Conservation (phyloP, 2,888 invertebrate species). For the Drosophila ezoana region DNA sequence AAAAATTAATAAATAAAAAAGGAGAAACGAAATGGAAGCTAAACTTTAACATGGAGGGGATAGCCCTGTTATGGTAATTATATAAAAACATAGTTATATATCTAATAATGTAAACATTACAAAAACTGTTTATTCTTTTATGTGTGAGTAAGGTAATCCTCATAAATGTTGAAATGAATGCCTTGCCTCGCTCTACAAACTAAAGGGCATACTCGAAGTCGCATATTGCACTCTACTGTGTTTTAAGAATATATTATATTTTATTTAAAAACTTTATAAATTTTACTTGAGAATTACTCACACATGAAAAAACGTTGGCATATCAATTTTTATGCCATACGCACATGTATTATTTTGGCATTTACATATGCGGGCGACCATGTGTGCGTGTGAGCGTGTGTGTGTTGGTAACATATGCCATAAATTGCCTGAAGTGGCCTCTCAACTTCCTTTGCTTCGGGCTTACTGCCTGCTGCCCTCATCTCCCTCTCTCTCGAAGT, state of each 20-base stretch:
- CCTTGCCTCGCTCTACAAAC: too few species aligned
- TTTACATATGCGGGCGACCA: conserved; percentile 63
- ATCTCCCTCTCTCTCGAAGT: conserved; percentile 27
- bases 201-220: conserved; percentile 4
- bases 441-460: conserved; percentile 47
- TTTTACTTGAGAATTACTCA: conserved; percentile 79
- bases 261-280: conserved; percentile 77
- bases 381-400: conserved; percentile 15
- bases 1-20: too few species aligned
- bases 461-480: conserved; percentile 30
- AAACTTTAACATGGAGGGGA: too few species aligned
- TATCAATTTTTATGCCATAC: conserved; percentile 79
- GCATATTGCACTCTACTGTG: neutral
- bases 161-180: too few species aligned
- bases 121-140: too few species aligned
- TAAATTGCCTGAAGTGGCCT: conserved; percentile 77
- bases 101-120: too few species aligned
- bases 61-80: too few species aligned
- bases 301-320: conserved; percentile 76
- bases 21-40: too few species aligned
- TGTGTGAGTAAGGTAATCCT: too few species aligned
- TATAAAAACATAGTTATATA: too few species aligned
- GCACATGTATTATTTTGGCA: conserved; percentile 78
- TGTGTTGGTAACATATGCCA: conserved; percentile 73
- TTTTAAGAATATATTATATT: conserved; percentile 54